Base-by-base conservation (phyloP, 2,113 vertebrate genomes). In the Rhabdomys dilectus region DNA sequence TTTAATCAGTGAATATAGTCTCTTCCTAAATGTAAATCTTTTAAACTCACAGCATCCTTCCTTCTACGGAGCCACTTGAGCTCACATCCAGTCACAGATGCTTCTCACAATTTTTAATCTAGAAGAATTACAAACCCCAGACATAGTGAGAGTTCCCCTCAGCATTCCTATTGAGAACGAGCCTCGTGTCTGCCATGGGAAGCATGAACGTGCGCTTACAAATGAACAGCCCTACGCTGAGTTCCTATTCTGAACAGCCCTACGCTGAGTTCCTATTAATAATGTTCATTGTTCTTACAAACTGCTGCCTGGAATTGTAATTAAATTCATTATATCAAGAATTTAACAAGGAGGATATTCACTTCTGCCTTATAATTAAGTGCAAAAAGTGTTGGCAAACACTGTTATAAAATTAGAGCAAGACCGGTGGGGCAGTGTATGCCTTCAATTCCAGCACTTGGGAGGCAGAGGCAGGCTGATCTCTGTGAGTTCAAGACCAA, bases 321-420 rank as follows among this genome's bases (percentile, higher is more conserved):
- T 96, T 94, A 97, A 97, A 88, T 72, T 93, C 93, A 97, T 97
- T 97, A 93, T 91, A 96, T 72, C 88, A 97, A 97, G 80, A 96
- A 96, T 92, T 92, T 96, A 97, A 98, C 96, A 98, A 97, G 95
- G 66, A 95, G 98, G 98, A 95, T 91, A 0, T 4, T 82, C 93
- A 77, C 95, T 98, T 97, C 91, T 82, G 90, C 97, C 97, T 97
- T 97, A 98, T 94, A 96, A 92, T 94, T 97, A 97, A 94, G 94
- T 93, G 97, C 96, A 94, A 96, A 98, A 76, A 97, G 36, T 95
- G 85, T 66, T 62, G 17, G 42, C 64, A 78, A 93, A 95, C 84
- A 89, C 10, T 80, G 2, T 88, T 88, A 70, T 87, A 51, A 87
- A 85, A 31, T 45, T 31, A 85, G 82, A 21, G 56, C 26, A 64